A percentile compares a stretch with the other conserved stretches of the same genome.
Evolutionary conservation across 2,797 vertebrate genomes (phyloP).

Genomic region (Gallirallus australis): DNA sequence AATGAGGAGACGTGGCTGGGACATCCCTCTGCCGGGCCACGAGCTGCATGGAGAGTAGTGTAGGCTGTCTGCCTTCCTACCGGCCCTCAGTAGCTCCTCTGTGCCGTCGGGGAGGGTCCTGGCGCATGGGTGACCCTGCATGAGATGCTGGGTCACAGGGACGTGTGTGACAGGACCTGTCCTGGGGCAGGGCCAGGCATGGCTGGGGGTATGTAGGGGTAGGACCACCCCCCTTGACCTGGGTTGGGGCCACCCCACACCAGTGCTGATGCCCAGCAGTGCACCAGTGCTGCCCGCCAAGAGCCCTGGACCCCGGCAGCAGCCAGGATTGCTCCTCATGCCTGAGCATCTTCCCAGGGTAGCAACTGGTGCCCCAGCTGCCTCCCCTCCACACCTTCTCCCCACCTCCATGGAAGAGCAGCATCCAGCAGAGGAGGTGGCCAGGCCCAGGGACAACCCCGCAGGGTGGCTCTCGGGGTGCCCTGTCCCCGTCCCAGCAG

Average conservation of each 20-base stretch:
- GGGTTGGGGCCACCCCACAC: neutral
- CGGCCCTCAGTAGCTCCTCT: neutral
- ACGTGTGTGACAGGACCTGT: fast-evolving
- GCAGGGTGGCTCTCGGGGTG: neutral
- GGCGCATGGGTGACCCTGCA: neutral
- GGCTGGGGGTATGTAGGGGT: fast-evolving
- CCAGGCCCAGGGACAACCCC: fast-evolving
- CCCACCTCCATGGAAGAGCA: fast-evolving
- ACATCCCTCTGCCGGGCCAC: conserved; percentile 84
- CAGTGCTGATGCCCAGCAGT: fast-evolving
- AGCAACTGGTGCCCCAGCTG: neutral
- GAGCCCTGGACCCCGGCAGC: neutral
- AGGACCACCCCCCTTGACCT: neutral
- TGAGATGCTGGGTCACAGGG: fast-evolving
- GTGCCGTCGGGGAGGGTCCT: neutral
- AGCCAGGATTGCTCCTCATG: neutral
- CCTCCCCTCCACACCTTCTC: too few species aligned
- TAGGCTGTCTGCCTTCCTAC: neutral
- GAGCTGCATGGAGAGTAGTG: neutral
- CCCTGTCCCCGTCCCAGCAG: neutral
- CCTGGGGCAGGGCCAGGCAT: neutral
- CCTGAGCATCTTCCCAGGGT: neutral
- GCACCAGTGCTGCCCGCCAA: fast-evolving
- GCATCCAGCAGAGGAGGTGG: fast-evolving
- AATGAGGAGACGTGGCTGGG: conserved; percentile 76